Evolutionary conservation across 2,113 vertebrate species (phyloP).

Genomic region (Mormyrus lacerda): DNA sequence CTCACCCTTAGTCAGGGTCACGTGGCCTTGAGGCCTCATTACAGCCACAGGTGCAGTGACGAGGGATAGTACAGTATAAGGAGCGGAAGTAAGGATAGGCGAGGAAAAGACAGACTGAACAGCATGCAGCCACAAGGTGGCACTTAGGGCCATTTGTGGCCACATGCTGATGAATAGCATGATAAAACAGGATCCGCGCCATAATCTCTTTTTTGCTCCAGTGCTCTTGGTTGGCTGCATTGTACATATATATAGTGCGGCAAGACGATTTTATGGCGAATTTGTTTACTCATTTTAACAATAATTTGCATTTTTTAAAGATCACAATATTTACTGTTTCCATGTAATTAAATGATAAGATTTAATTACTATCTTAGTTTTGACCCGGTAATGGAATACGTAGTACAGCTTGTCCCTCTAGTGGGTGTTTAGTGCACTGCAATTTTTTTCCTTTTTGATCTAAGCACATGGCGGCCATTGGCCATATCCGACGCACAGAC

Average conservation of each 20-base stretch:
- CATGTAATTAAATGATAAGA: background rate
- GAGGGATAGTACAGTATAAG: background rate
- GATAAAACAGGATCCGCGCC: background rate
- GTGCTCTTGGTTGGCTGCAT: background rate
- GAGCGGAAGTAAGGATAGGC: background rate
- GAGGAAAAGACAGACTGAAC: too few species aligned
- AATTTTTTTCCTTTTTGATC: background rate
- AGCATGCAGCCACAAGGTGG: background rate
- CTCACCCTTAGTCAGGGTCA: background rate
- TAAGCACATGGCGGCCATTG: background rate
- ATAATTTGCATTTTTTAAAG: background rate
- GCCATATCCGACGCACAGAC: background rate
- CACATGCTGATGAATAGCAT: background rate
- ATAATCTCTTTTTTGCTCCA: background rate
- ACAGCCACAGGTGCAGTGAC: background rate
- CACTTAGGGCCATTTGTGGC: background rate
- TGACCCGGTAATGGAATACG: background rate
- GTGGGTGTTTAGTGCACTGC: background rate
- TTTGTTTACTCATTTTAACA: background rate
- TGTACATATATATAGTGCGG: background rate
- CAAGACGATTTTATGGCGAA: background rate
- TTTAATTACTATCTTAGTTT: background rate
- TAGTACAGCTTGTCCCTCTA: background rate
- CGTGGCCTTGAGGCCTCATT: background rate
- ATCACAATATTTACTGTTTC: background rate